Evolutionary conservation across 2,113 vertebrate genomes (phyloP).

Genomic region (Sylvia atricapilla): DNA sequence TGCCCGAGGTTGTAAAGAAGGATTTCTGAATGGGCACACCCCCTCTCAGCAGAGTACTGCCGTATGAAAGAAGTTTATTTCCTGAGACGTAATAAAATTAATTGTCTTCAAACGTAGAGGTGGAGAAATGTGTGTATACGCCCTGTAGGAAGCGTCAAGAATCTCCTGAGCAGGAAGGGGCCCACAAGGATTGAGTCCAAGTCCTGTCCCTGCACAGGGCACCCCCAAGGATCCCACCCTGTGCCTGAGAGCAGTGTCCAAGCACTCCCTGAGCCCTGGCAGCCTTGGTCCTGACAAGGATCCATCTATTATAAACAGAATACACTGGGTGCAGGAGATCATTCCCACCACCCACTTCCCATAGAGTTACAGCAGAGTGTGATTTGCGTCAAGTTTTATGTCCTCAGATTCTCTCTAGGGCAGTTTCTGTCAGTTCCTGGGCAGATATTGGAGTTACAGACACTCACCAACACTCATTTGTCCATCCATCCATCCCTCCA

Average conservation of each 20-base stretch:
- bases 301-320: accelerated
- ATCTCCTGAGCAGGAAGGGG: not conserved
- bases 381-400: too few species aligned
- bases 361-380: not conserved
- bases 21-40: not conserved
- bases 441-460: not conserved
- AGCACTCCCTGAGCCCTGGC: not conserved
- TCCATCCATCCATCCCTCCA: not conserved
- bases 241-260: not conserved
- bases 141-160: accelerated
- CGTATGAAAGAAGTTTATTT: not conserved
- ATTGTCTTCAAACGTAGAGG: not conserved
- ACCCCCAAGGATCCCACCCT: not conserved
- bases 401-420: not conserved
- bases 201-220: not conserved
- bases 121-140: accelerated
- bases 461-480: not conserved
- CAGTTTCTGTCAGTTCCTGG: not conserved
- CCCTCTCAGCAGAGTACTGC: accelerated
- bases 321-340: not conserved
- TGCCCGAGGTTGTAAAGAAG: not conserved
- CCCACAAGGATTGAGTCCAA: not conserved
- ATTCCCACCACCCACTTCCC: not conserved
- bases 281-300: not conserved
- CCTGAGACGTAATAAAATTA: not conserved